These are phyloP conservation scores for Drosophila anomalata DNA, from an alignment of 2,888 invertebrate genomes.

Conservation along the genomic window DNA sequence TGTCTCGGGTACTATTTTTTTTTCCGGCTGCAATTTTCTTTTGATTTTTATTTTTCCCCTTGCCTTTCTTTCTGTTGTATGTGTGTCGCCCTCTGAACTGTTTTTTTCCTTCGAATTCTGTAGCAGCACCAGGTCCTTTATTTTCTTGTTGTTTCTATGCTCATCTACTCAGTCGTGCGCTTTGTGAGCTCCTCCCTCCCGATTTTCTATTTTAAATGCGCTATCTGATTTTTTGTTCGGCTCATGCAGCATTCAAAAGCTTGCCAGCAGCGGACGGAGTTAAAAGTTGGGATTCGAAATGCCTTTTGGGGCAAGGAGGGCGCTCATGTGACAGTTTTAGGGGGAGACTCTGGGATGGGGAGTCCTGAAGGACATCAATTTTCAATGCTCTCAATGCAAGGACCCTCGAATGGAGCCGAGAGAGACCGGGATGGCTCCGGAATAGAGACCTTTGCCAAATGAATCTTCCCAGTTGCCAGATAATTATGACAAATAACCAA, in stretches of 20 bases:
- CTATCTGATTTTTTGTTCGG: slow-evolving; percentile 68
- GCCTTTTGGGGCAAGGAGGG: not conserved
- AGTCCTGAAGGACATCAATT: slow-evolving; percentile 42
- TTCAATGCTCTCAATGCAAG: slow-evolving; percentile 35
- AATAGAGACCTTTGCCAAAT: slow-evolving; percentile 24
- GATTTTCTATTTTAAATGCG: slow-evolving; percentile 71
- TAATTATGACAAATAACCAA: slow-evolving; percentile 57
- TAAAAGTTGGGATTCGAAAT: slow-evolving; percentile 69
- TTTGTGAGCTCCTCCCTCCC: slow-evolving; percentile 45
- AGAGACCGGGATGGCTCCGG: not conserved
- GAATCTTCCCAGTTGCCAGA: slow-evolving; percentile 36
- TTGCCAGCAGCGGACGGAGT: slow-evolving; percentile 43
- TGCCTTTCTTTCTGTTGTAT: slow-evolving; percentile 16
- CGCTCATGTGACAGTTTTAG: slow-evolving; percentile 30
- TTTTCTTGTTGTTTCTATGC: slow-evolving; percentile 39
- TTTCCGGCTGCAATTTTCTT: slow-evolving; percentile 44
- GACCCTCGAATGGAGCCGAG: not conserved
- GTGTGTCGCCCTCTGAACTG: slow-evolving; percentile 39
- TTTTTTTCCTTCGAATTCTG: slow-evolving; percentile 14
- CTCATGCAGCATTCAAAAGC: slow-evolving; percentile 74
- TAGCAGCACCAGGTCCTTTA: slow-evolving; percentile 14
- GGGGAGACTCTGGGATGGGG: not conserved
- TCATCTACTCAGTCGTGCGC: slow-evolving; percentile 74
- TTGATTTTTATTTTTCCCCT: slow-evolving; percentile 26
- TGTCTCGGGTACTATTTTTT: not conserved